phyloP scores from a whole-genome alignment of 2,888 invertebrate species.

The Euplagia quadripunctaria region DNA sequence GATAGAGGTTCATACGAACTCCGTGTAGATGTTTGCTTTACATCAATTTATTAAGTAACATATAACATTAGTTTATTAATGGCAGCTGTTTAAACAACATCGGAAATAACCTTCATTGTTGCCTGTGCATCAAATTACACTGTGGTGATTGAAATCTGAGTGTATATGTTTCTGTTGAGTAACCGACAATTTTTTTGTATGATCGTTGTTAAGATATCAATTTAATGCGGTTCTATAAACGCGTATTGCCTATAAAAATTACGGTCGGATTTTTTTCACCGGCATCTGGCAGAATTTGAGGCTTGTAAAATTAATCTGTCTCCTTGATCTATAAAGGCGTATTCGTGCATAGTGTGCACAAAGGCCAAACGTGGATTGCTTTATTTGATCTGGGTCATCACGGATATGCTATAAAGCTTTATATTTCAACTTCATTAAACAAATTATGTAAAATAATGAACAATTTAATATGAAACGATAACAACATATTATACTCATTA shows the following conservation, averaged over 20 bases:
- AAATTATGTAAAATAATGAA: conserved; percentile 15
- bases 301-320: conserved; percentile 50
- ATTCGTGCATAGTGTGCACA: conserved; percentile 29
- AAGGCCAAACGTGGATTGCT: conserved; percentile 45
- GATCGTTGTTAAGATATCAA: conserved; percentile 57
- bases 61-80: conserved; percentile 56
- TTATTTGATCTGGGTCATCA: conserved; percentile 49
- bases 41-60: conserved; percentile 28
- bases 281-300: conserved; percentile 34
- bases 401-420: conserved; percentile 29
- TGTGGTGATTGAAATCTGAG: conserved; percentile 72
- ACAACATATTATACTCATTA: not conserved
- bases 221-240: conserved; percentile 53
- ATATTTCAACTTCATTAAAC: conserved; percentile 29
- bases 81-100: conserved; percentile 72
- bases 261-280: conserved; percentile 32
- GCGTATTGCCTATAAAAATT: conserved; percentile 54
- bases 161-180: conserved; percentile 61
- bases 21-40: conserved; percentile 30
- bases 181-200: conserved; percentile 64
- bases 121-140: conserved; percentile 69
- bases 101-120: conserved; percentile 72
- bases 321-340: conserved; percentile 58
- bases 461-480: not conserved
- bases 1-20: conserved; percentile 27